phyloP scores from a whole-genome alignment of 2,888 invertebrate species.

The Cylindroiulus punctatus region DNA sequence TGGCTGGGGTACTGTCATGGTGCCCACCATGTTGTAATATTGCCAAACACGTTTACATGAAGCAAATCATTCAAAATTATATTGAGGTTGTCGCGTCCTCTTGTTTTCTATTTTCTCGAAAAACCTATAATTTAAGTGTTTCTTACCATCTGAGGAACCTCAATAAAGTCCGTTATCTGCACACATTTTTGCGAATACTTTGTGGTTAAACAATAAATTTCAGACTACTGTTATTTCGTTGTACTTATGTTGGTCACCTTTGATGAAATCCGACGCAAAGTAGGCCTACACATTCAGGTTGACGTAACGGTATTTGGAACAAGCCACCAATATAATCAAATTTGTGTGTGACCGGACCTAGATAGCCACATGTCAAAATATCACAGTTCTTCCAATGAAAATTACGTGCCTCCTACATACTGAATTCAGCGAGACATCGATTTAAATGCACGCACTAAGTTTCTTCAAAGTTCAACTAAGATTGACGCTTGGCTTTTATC shows the following conservation, averaged over 20 bases:
- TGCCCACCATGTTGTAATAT: not conserved
- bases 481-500: not conserved
- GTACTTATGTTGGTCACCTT: constrained; percentile 22
- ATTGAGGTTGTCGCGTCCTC: constrained; percentile 16
- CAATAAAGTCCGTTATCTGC: constrained; percentile 5
- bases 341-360: not conserved
- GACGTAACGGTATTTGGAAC: constrained; percentile 21
- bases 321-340: constrained; percentile 13
- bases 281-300: constrained; percentile 26
- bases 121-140: constrained; percentile 10
- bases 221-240: not conserved
- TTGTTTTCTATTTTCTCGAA: not conserved
- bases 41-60: not conserved
- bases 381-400: not conserved
- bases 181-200: constrained; percentile 17
- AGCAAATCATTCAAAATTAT: not conserved
- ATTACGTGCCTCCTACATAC: constrained; percentile 12
- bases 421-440: not conserved
- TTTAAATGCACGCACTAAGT: not conserved
- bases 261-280: constrained; percentile 20
- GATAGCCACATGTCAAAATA: not conserved
- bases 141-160: not conserved
- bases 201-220: constrained; percentile 32
- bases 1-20: not conserved
- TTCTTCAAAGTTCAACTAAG: not conserved